Conservation (phyloP, 2,888 invertebrate species). For the Acutogordius australiensis region DNA sequence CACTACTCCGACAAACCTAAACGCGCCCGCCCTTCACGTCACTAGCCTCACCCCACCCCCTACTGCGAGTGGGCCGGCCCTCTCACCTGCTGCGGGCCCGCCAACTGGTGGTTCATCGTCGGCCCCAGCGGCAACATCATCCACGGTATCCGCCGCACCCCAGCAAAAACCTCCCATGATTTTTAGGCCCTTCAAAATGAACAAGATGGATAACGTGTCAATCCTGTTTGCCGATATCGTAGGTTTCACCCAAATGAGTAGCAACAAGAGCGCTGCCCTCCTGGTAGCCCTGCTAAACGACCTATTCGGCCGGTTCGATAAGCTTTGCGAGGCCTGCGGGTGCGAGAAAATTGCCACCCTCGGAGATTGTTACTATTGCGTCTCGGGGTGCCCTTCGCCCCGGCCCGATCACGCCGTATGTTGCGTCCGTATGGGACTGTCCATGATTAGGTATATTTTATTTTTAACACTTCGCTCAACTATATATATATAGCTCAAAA, state of each 20-base stretch:
- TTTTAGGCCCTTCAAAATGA: conserved; percentile 85
- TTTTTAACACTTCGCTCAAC: too few species aligned
- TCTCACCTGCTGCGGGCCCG: too few species aligned
- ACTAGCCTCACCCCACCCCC: not conserved
- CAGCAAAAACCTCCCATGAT: conserved; percentile 22
- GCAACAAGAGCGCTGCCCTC: conserved; percentile 77
- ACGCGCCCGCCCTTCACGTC: too few species aligned
- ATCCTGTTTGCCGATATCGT: conserved; percentile 90
- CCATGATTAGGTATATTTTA: conserved; percentile 53
- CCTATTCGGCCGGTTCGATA: conserved; percentile 72
- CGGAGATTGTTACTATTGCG: conserved; percentile 63
- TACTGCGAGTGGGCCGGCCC: too few species aligned
- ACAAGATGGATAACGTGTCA: conserved; percentile 64
- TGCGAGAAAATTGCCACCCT: conserved; percentile 90
- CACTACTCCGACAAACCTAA: too few species aligned
- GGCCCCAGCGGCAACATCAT: too few species aligned
- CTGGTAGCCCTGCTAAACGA: conserved; percentile 76
- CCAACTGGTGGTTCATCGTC: too few species aligned
- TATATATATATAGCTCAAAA: too few species aligned
- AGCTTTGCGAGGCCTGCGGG: conserved; percentile 51
- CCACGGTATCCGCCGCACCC: not conserved
- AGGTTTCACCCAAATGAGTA: conserved; percentile 84
- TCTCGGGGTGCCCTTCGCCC: conserved; percentile 70
- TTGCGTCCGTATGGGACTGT: conserved; percentile 82
- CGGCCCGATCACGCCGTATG: conserved; percentile 64